A percentile compares a stretch with the other conserved stretches of the same genome.
Conservation (phyloP, 2,797 vertebrate genomes). For the Enteromius anoplus region DNA sequence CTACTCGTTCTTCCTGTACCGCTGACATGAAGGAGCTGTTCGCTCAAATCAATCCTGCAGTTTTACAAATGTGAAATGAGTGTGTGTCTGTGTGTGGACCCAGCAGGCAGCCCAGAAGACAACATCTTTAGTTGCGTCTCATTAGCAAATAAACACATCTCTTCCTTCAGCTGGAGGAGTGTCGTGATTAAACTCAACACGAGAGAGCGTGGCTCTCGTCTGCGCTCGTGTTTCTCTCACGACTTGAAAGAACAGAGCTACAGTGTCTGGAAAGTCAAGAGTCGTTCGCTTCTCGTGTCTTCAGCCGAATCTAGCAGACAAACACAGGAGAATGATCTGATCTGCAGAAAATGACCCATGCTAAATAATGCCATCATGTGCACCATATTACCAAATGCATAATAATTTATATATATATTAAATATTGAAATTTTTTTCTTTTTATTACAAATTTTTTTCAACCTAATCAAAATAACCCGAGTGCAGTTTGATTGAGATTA, state of each 20-base stretch:
- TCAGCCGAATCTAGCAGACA: not conserved
- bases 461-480: no score
- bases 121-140: constrained; percentile 60
- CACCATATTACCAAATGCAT: not conserved
- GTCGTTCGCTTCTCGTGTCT: not conserved
- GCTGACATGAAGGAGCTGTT: not conserved
- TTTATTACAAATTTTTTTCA: no score
- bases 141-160: constrained; percentile 64
- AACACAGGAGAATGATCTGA: not conserved
- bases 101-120: constrained; percentile 53
- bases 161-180: constrained; percentile 48
- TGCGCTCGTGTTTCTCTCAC: not conserved
- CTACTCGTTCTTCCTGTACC: not conserved
- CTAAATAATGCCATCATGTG: not conserved
- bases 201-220: not conserved
- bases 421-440: no score
- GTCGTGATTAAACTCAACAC: constrained; percentile 56
- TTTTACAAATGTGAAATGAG: not conserved
- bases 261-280: constrained; percentile 3
- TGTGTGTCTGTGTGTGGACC: constrained; percentile 39
- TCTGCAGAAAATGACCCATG: not conserved
- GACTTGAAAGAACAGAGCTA: not conserved
- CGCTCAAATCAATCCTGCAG: not conserved
- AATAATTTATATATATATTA: no score
- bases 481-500: no score